Base-by-base conservation (phyloP, 1,140 invertebrate species). In the Papilio xuthus region DNA sequence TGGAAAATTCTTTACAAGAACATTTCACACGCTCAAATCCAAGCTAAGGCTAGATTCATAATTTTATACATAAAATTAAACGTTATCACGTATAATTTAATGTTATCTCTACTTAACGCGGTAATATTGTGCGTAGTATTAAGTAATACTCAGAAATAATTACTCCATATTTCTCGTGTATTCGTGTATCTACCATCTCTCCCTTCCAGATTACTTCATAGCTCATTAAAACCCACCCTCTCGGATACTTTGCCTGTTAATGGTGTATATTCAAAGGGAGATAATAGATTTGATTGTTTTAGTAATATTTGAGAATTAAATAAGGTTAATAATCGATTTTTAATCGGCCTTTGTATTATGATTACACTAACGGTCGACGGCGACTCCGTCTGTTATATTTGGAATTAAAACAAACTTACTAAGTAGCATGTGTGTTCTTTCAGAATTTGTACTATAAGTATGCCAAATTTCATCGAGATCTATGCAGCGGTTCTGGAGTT, bases 61-160 rank as follows among this genome's bases (percentile, higher is more conserved):
- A 60, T 60, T 60, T 12, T 60, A 60, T 2, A 60, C 9, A 67
- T 32, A 28, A 67, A 67, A 67, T 67, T 67, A 67, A 67, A 67
- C 26, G 26, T 67, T 67, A 67, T 32, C 60, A 67, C 60, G 26
- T 67, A 67, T 67, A 28, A 67, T 26, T 67, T 67, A 67, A 67
- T 67, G 26, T 63, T 67, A 67, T 67, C 26, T 67, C 60, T 28
- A 67, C 60, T 67, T 67, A 67, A 67, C 60, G 60, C 60, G 23
- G 23, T 32, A 67, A 28, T 67, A 67, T 67, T 28, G 23, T 67
- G n/a, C 23, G 60, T 32, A 18, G 15, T 18, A 50, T 50, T 50
- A 18, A 67, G 13, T 67, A n/a, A n/a, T n/a, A n/a, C 60, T 67
- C 60, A 9, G 60, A 67, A 67, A 32, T 67, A 67, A 67, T 67